Conservation (phyloP, 2,113 vertebrate species). For the Paramisgurnus dabryanus region DNA sequence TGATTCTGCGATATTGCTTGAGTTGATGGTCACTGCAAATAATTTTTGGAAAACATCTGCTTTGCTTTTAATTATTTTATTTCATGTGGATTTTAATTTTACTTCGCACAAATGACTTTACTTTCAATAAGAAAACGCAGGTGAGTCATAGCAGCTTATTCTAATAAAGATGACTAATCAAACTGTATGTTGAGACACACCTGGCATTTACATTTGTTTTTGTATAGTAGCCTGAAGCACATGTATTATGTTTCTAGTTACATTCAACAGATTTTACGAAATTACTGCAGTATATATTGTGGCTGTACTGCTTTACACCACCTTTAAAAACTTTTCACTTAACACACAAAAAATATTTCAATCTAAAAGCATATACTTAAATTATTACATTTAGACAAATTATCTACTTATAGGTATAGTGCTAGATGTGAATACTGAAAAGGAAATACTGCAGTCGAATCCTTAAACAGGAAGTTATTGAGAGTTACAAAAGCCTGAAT, state of each 20-base stretch:
- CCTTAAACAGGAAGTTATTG: neutral
- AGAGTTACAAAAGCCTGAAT: neutral
- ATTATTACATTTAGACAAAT: no score
- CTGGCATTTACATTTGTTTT: neutral
- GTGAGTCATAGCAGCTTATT: conserved; percentile 1
- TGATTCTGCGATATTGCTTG: neutral
- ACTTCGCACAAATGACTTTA: neutral
- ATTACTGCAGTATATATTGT: neutral
- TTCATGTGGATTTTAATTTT: neutral
- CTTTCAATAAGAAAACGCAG: neutral
- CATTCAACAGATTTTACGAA: neutral
- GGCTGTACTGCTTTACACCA: no score
- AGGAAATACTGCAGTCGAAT: no score
- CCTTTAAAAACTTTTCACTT: no score
- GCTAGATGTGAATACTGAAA: no score
- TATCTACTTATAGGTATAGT: no score
- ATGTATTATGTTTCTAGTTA: neutral
- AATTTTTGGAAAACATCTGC: neutral
- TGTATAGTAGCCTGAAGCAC: neutral
- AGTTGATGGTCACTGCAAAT: neutral
- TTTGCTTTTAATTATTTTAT: neutral
- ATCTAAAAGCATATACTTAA: no score
- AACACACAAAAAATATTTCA: no score
- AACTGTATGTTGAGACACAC: neutral
- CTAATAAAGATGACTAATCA: neutral